These are phyloP conservation scores for Lamellibrachia luymesi DNA, from an alignment of 1,140 invertebrate species.

Conservation along the genomic window DNA sequence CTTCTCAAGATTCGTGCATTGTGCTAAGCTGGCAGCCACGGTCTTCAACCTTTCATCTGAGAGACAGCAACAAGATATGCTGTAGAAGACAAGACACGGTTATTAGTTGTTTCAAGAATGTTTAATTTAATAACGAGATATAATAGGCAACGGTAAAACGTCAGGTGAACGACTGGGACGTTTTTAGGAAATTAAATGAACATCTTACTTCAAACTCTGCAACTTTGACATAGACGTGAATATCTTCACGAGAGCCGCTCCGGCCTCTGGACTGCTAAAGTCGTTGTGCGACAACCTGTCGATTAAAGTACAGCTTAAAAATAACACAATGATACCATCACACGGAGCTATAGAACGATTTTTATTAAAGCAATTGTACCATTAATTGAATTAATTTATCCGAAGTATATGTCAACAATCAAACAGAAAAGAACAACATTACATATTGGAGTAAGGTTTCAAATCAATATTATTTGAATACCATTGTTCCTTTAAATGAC, in stretches of 20 bases:
- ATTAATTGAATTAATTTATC: too few relatives aligned
- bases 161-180: too few relatives aligned
- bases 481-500: too few relatives aligned
- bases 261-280: neutral
- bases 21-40: neutral
- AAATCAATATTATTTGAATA: too few relatives aligned
- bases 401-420: too few relatives aligned
- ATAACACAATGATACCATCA: neutral
- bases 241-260: neutral
- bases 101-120: neutral
- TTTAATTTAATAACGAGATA: neutral
- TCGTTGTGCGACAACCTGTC: neutral
- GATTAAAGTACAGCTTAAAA: neutral
- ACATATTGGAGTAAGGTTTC: too few relatives aligned
- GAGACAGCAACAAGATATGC: neutral
- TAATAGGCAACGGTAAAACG: too few relatives aligned
- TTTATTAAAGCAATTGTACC: too few relatives aligned
- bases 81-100: neutral
- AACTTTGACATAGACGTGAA: neutral
- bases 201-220: neutral
- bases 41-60: neutral
- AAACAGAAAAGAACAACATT: too few relatives aligned
- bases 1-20: neutral
- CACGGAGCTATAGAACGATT: too few relatives aligned
- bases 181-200: too few relatives aligned